These are phyloP conservation scores for Dicranocentrus wangi DNA, from an alignment of 2,888 invertebrate species.

Conservation along the genomic window DNA sequence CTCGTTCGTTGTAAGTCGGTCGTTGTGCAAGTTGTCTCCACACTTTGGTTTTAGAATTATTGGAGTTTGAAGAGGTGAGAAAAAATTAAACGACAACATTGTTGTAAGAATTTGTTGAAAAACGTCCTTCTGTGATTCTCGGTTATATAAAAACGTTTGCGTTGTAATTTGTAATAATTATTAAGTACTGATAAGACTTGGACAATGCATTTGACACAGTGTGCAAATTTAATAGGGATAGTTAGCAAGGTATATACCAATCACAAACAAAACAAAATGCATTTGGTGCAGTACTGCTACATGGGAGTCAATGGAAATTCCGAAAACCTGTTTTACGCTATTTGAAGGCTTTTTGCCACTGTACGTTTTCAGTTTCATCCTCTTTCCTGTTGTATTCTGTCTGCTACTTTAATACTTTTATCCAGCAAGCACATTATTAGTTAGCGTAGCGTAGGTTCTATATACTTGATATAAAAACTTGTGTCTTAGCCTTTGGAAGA, in stretches of 20 bases:
- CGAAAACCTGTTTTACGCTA: neutral
- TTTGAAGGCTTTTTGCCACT: conserved; percentile 36
- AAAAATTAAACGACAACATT: conserved; percentile 37
- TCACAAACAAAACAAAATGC: conserved; percentile 51
- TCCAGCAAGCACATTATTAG: conserved; percentile 3
- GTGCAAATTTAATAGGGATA: conserved; percentile 19
- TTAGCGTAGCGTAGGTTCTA: neutral
- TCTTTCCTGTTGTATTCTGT: neutral
- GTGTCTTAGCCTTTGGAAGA: conserved; percentile 55
- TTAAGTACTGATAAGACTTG: conserved; percentile 63
- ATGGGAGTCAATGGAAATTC: conserved; percentile 7
- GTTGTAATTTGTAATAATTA: conserved; percentile 32
- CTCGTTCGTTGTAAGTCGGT: neutral
- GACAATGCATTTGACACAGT: conserved; percentile 62
- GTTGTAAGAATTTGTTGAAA: conserved; percentile 34
- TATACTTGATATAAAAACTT: too few relatives aligned
- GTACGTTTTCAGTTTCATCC: conserved; percentile 6
- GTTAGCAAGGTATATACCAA: conserved; percentile 15
- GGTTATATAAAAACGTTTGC: conserved; percentile 42
- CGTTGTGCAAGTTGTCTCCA: neutral
- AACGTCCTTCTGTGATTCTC: conserved; percentile 59
- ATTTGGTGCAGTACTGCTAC: conserved; percentile 54
- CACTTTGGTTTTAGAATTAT: neutral
- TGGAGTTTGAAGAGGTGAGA: neutral
- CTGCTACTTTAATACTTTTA: neutral